Evolutionary conservation across 2,888 invertebrate genomes (phyloP), one percentile per base, ranked within the genome.

Genomic region (Adelognathus sp.): DNA sequence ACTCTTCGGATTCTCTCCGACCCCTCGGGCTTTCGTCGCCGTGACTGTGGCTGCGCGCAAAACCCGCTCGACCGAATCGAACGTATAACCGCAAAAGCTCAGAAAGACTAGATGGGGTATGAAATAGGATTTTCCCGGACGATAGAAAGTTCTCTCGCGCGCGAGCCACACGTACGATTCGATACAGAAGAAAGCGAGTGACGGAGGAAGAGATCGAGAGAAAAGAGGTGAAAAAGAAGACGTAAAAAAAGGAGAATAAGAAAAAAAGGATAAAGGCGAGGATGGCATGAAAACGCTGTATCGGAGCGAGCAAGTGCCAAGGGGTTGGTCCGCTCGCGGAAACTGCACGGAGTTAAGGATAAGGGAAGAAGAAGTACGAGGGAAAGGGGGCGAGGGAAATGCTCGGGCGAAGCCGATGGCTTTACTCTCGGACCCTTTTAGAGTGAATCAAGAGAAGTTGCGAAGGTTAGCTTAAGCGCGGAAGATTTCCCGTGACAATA

Each of bases 121-220:
- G 76, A 79, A 79, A 79, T 79, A 75, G 75, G 71, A 79, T 79
- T 79, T 79, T 75, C 71, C 79, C 2, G 54, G 64, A 46, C 61
- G 79, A 79, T 79, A 63, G 79, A 75, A 79, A 79, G 79, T 79
- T 79, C 79, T 71, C 24, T 70, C 79, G 71, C 79, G 75, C 79
- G 71, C 79, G 79, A 75, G 71, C 50, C 9, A 6, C 39, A n/a
- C 70, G 60, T 50, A 70, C 74, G 52, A 67, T 46, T 44, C 73
- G 50, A 73, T 63, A 73, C 58, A 63, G 56, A 77, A 73, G n/a
- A 50, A 78, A 73, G 33, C 56, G 24, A 56, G 61, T 16, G 58
- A 74, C 60, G 44, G 60, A 66, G 73, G 73, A 60, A 50, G 69
- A 70, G 50, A 31, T 27, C 11, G 67, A 64, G 29, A 66, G 44